Conservation (phyloP, 2,888 invertebrate genomes). For the Mythimna albipuncta region DNA sequence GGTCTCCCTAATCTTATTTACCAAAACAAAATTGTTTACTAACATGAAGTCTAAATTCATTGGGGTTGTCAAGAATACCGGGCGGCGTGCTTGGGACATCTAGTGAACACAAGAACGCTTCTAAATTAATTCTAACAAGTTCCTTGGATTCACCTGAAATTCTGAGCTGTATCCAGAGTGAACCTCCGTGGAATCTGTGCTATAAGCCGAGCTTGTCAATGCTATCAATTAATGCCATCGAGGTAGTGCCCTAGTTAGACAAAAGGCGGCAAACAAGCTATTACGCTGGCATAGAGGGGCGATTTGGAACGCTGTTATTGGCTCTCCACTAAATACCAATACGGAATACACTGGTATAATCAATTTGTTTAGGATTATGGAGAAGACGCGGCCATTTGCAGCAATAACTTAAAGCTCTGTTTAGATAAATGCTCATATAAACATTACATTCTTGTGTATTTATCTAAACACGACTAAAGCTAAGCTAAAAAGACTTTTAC, state of each 20-base stretch:
- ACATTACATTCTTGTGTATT: conserved; percentile 7
- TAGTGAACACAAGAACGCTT: conserved; percentile 45
- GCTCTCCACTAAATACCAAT: conserved; percentile 68
- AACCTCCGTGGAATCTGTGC: conserved; percentile 70
- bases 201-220: conserved; percentile 78
- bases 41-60: conserved; percentile 32
- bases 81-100: conserved; percentile 6
- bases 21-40: conserved; percentile 49
- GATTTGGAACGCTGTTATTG: conserved; percentile 72
- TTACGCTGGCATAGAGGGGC: conserved; percentile 71
- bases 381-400: conserved; percentile 35
- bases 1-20: conserved; percentile 40
- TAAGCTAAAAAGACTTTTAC: neutral
- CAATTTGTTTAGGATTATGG: conserved; percentile 49
- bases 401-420: conserved; percentile 35
- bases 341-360: conserved; percentile 59
- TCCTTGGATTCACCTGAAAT: conserved; percentile 65
- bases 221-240: conserved; percentile 86
- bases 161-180: conserved; percentile 55
- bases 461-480: neutral
- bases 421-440: conserved; percentile 17
- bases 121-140: conserved; percentile 55
- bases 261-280: conserved; percentile 80
- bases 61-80: conserved; percentile 36
- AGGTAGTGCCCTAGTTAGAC: conserved; percentile 82